A percentile compares a stretch with the other conserved stretches of the same genome.
Conservation (phyloP, 2,888 invertebrate species). For the Papilio protenor region DNA sequence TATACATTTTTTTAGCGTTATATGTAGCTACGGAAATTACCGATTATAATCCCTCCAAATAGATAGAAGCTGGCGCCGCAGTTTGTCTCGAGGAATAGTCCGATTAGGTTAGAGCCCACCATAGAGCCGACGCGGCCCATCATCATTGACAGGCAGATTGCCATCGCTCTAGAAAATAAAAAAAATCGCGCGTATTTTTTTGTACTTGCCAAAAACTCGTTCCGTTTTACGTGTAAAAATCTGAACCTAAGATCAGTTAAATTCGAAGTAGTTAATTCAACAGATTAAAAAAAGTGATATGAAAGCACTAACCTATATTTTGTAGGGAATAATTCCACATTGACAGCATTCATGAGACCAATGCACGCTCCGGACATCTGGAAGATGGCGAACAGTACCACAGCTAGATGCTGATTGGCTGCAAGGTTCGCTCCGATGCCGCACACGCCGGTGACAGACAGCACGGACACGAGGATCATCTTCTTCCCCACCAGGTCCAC, state of each 20-base stretch:
- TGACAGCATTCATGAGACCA: conserved; percentile 83
- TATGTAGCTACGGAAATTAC: conserved; percentile 59
- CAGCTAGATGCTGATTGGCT: conserved; percentile 81
- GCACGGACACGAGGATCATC: conserved; percentile 77
- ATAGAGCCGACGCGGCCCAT: conserved; percentile 87
- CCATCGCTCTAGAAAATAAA: conserved; percentile 81
- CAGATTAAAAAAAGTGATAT: background rate
- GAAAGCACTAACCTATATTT: conserved; percentile 67
- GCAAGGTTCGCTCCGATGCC: conserved; percentile 86
- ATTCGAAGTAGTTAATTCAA: too few species aligned
- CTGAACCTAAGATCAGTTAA: too few species aligned
- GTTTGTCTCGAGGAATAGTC: conserved; percentile 84
- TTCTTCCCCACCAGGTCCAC: conserved; percentile 83
- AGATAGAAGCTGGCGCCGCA: conserved; percentile 86
- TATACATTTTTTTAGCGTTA: background rate
- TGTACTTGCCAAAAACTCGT: background rate
- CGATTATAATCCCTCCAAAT: conserved; percentile 81
- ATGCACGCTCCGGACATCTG: conserved; percentile 84
- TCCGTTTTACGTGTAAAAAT: background rate
- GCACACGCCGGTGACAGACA: conserved; percentile 82
- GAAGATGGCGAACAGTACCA: conserved; percentile 83
- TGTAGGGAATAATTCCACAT: conserved; percentile 85
- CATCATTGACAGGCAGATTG: conserved; percentile 86
- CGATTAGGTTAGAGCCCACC: conserved; percentile 86
- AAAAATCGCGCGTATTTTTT: background rate